Percentiles rank a stretch among this genome's conserved stretches.
phyloP scores from a whole-genome alignment of 2,888 invertebrate genomes.

The Microctonus brassicae region DNA sequence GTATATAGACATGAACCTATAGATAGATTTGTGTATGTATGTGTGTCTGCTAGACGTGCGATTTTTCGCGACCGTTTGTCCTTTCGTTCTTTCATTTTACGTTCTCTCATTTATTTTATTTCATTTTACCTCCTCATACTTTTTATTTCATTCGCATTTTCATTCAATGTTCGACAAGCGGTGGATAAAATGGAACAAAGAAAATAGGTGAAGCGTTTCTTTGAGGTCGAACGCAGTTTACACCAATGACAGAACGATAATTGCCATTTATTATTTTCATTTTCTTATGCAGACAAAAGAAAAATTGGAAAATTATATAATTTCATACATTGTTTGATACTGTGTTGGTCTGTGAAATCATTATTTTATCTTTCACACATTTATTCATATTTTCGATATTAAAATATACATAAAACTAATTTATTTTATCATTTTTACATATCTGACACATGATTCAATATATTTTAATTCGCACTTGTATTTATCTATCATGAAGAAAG shows the following conservation, averaged over 20 bases:
- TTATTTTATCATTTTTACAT: background rate
- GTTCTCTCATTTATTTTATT: background rate
- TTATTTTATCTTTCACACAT: background rate
- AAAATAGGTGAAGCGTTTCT: conserved; percentile 1
- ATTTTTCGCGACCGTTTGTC: background rate
- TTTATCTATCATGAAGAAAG: background rate
- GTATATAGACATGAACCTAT: too few relatives aligned
- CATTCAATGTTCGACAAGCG: conserved; percentile 12
- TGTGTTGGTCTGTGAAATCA: background rate
- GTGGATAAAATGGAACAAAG: background rate
- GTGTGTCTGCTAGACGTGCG: background rate
- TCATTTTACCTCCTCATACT: background rate
- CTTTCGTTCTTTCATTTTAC: background rate
- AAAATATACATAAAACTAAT: background rate
- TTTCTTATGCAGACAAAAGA: conserved; percentile 11
- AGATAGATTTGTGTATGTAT: background rate
- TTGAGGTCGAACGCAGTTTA: conserved; percentile 11
- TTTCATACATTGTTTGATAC: background rate
- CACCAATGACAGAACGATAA: conserved; percentile 28
- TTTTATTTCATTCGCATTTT: background rate
- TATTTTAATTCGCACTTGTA: background rate
- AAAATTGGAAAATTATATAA: background rate
- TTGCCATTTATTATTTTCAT: conserved; percentile 29
- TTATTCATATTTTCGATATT: background rate
- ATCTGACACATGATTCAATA: background rate